These are phyloP conservation scores for Hesperophylax magnus DNA, from an alignment of 1,140 invertebrate genomes.

Conservation along the genomic window DNA sequence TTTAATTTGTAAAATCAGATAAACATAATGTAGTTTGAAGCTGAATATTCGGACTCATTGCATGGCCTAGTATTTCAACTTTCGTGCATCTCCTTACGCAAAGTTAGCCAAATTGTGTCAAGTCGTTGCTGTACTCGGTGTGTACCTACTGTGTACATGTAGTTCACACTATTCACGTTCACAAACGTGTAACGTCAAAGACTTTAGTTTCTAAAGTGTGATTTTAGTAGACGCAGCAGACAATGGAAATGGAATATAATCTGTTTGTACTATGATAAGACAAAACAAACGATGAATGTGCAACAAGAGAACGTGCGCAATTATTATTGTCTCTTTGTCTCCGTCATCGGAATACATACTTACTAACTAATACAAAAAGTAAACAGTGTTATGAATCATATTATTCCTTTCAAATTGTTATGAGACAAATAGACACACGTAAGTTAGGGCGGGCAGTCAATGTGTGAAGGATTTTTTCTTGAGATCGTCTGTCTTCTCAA, in stretches of 20 bases:
- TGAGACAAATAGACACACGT: no score
- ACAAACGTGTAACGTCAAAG: no score
- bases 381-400: no score
- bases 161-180: background rate
- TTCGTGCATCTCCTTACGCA: background rate
- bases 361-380: no score
- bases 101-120: background rate
- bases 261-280: background rate
- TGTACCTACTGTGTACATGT: background rate
- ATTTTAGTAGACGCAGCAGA: background rate
- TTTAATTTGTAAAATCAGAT: background rate
- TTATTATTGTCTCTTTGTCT: no score
- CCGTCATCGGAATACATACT: no score
- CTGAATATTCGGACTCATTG: background rate
- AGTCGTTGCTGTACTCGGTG: background rate
- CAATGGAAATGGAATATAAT: background rate
- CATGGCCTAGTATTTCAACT: constrained; percentile 5
- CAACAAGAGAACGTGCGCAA: no score
- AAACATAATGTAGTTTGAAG: background rate
- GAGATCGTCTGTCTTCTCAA: no score
- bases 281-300: background rate
- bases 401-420: no score
- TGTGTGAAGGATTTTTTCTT: no score
- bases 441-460: no score
- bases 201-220: background rate